Conservation (phyloP, 2,888 invertebrate species). For the Hyppa rectilinea region DNA sequence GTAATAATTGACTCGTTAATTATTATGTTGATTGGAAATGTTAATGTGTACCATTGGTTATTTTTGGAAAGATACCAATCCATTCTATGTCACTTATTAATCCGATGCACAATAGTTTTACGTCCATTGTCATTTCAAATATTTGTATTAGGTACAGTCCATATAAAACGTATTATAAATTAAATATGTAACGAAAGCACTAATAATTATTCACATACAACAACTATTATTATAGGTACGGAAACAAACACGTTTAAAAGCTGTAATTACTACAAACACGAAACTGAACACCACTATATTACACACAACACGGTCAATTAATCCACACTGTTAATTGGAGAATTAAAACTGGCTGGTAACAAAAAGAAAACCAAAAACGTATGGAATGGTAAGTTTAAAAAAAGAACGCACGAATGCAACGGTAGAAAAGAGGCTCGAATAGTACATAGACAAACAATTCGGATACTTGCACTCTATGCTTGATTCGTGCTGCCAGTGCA, state of each 20-base stretch:
- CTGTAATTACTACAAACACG: conserved; percentile 36
- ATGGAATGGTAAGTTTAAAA: conserved; percentile 24
- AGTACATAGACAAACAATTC: conserved; percentile 38
- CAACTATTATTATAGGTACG: conserved; percentile 15
- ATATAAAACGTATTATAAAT: background rate
- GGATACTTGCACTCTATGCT: conserved; percentile 88
- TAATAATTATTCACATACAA: too few species aligned
- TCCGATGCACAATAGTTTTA: background rate
- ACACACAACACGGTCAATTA: conserved; percentile 37
- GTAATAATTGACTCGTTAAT: conserved; percentile 34
- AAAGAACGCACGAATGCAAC: conserved; percentile 18
- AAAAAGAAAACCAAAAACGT: conserved; percentile 1
- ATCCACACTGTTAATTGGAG: conserved; percentile 27
- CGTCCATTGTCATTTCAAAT: background rate
- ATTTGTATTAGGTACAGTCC: background rate
- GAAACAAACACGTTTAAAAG: conserved; percentile 49
- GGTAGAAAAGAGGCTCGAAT: background rate
- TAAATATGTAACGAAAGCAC: conserved; percentile 24
- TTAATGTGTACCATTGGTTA: too few species aligned
- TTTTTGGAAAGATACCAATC: too few species aligned
- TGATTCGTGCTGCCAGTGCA: conserved; percentile 80
- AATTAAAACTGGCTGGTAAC: conserved; percentile 14
- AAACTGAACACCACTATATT: conserved; percentile 42
- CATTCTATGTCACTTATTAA: too few species aligned
- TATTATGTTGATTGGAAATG: conserved; percentile 42